A percentile compares a stretch with the other conserved stretches of the same genome.
phyloP scores from a whole-genome alignment of 1,140 invertebrate genomes.

The Bombus superbus region DNA sequence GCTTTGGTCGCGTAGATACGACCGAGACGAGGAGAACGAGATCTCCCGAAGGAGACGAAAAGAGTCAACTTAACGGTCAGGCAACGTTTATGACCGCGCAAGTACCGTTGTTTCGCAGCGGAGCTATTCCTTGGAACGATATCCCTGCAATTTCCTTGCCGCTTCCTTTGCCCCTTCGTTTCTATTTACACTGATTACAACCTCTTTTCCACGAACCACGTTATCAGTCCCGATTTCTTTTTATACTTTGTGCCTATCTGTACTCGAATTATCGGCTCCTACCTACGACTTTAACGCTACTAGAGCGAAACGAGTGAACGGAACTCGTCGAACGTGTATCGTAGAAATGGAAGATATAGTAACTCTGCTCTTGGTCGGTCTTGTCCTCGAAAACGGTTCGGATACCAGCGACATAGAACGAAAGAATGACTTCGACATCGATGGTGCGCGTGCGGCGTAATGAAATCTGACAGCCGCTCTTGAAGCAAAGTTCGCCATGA shows the following conservation, averaged over 20 bases:
- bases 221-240: background rate
- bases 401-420: background rate
- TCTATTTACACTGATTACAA: background rate
- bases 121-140: slow-evolving; percentile 37
- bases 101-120: slow-evolving; percentile 58
- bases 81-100: slow-evolving; percentile 55
- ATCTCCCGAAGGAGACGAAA: slow-evolving; percentile 7
- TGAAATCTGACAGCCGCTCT: slow-evolving; percentile 41
- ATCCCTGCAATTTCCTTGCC: slow-evolving; percentile 8
- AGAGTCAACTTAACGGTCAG: slow-evolving; percentile 64
- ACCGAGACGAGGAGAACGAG: no score
- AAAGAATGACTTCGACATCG: slow-evolving; percentile 2
- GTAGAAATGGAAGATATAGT: background rate
- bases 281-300: no score
- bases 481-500: background rate
- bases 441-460: background rate
- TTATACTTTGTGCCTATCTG: background rate
- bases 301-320: background rate
- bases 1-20: background rate
- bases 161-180: background rate
- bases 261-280: no score
- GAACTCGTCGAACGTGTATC: background rate
- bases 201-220: background rate
- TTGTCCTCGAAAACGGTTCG: background rate
- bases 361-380: background rate